Percentiles rank a stretch among this genome's conserved stretches.
Evolutionary conservation across 2,797 vertebrate species (phyloP).

Genomic region (Gallinago solitaria): DNA sequence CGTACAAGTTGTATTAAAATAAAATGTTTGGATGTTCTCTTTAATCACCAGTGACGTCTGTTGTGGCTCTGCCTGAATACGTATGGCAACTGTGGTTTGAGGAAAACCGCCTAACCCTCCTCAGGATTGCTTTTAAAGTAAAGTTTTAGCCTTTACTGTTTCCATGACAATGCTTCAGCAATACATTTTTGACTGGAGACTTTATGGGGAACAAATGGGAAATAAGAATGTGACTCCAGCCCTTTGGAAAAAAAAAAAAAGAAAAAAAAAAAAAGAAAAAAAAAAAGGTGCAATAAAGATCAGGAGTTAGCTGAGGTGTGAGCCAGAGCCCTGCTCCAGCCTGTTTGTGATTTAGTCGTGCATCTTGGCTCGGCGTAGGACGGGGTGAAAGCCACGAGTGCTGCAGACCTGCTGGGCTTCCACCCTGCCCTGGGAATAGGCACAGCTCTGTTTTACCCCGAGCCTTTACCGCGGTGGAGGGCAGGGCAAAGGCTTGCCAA

Average conservation of each 20-base stretch:
- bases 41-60: background rate
- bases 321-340: constrained; percentile 12
- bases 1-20: background rate
- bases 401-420: background rate
- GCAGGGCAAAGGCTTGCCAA: background rate
- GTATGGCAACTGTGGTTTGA: background rate
- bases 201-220: constrained; percentile 59
- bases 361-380: background rate
- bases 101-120: background rate
- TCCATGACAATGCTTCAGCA: constrained; percentile 41
- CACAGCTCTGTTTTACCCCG: background rate
- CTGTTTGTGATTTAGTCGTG: background rate
- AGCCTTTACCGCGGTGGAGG: background rate
- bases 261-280: background rate
- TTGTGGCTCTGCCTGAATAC: background rate
- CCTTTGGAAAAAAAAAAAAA: background rate
- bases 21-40: background rate
- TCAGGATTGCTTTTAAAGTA: constrained; percentile 16
- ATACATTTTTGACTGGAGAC: constrained; percentile 7
- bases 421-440: background rate
- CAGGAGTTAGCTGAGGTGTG: constrained; percentile 28
- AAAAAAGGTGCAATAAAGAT: constrained; percentile 18
- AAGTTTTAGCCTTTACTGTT: constrained; percentile 31
- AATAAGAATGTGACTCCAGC: constrained; percentile 42
- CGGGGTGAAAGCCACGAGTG: background rate